Evolutionary conservation across 2,113 vertebrate species (phyloP).

Genomic region (Progne subis): DNA sequence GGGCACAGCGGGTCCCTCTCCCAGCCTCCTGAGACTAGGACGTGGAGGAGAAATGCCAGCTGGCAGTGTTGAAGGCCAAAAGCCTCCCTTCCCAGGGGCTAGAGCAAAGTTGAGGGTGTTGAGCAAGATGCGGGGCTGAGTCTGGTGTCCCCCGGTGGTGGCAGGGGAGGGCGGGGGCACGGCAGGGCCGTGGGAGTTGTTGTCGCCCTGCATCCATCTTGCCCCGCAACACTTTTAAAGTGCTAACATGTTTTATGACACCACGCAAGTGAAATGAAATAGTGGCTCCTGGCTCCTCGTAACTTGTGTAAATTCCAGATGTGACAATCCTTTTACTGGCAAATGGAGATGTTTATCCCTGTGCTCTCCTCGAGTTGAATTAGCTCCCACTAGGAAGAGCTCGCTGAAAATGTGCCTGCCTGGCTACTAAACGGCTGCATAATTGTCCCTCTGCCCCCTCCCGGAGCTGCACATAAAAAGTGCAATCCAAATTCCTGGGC

Average conservation of each 20-base stretch:
- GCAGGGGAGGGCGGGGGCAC: not conserved
- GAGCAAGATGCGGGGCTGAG: not conserved
- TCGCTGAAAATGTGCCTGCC: not conserved
- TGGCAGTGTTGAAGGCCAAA: not conserved
- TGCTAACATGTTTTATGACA: slow-evolving; percentile 17
- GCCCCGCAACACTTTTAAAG: not conserved
- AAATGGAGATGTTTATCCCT: slow-evolving; percentile 5
- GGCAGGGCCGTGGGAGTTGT: not conserved
- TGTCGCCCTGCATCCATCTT: accelerated
- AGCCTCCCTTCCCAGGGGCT: not conserved
- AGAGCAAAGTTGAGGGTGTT: slow-evolving; percentile 31
- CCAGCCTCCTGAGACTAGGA: not conserved
- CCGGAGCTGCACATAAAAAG: slow-evolving; percentile 7
- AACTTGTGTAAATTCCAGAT: slow-evolving; percentile 57
- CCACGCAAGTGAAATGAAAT: not conserved
- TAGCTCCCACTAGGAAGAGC: slow-evolving; percentile 29
- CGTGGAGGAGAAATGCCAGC: not conserved
- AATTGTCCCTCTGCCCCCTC: slow-evolving; percentile 41
- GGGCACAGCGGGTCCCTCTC: not conserved
- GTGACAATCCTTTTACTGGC: slow-evolving; percentile 40
- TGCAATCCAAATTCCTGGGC: slow-evolving; percentile 46
- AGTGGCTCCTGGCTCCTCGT: slow-evolving; percentile 54
- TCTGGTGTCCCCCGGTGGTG: accelerated
- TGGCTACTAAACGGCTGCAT: slow-evolving; percentile 10
- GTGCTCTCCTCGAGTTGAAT: not conserved